Evolutionary conservation across 1,140 invertebrate genomes (phyloP), one percentile per base, ranked within the genome.

Genomic region (Bilobella aurantiaca): DNA sequence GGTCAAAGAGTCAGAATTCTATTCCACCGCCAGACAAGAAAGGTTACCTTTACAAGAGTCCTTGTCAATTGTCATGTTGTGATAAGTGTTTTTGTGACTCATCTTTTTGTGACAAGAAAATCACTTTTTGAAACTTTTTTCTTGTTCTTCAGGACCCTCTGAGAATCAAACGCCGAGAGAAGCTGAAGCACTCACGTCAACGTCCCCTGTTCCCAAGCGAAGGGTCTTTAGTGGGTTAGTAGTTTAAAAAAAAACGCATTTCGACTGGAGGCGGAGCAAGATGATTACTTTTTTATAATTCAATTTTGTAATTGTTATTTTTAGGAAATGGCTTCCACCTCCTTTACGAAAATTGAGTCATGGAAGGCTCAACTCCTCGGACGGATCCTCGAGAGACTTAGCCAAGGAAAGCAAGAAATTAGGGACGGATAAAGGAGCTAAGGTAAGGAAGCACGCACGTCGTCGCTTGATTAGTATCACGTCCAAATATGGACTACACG

Each of bases 321-420:
- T 70, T 73, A 86, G 91, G 77, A 93, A 93, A 85, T 96, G 93
- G 92, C 79, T 96, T 63, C 90, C 90, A 59, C 88, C 86, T 63
- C 89, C 88, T 32, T 81, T 94, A 57, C 84, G 92, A 63, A 97
- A 96, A 78, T 80, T 91, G 65, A 93, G 91, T 71, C 89, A 91
- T 76, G 86, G 86, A 56, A 93, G 91, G 79, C 84, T 88, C 46
- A 91, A 93, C 69, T 93, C 94, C 25, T 12, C 31, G 8, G 49
- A 53, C 14, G 3, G 14, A 53, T 23, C 23, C 49, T 23, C 49
- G 12, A 53, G 49, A 53, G 77, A 77, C 75, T 28, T 63, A 74
- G 34, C 64, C 74, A 12, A 65, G 62, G 34, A 62, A 63, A 31
- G 84, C 64, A 84, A 87, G 76, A 90, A 89, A 77, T 85, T 85